Conservation (phyloP, 2,888 invertebrate genomes). For the Acrobasis consociella region DNA sequence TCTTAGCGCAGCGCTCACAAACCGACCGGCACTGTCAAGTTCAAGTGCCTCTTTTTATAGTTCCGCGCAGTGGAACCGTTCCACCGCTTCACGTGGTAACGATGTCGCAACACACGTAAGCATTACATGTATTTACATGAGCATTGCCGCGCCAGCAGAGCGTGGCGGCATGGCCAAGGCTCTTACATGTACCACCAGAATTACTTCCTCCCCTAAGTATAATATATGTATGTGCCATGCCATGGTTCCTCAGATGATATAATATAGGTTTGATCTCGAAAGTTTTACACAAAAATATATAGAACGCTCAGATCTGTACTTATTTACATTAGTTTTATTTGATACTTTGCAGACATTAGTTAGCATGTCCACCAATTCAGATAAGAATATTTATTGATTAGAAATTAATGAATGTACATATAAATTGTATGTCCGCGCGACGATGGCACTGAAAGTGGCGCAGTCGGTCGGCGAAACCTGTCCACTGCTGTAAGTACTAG, state of each 20-base stretch:
- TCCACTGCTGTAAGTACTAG: too few relatives aligned
- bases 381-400: not conserved
- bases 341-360: not conserved
- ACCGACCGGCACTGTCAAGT: not conserved
- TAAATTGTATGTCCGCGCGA: not conserved
- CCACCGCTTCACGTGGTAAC: constrained; percentile 7
- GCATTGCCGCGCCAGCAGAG: constrained; percentile 14
- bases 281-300: too few relatives aligned
- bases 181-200: not conserved
- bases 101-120: constrained; percentile 5
- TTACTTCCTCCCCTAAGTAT: not conserved
- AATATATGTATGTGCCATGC: not conserved
- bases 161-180: constrained; percentile 21
- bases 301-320: too few relatives aligned
- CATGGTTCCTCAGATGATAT: not conserved
- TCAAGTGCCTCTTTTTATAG: constrained; percentile 4
- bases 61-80: constrained; percentile 7
- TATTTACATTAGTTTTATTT: too few relatives aligned
- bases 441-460: not conserved
- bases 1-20: not conserved
- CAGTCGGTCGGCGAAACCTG: constrained; percentile 8
- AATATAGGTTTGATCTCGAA: too few relatives aligned
- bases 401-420: not conserved
- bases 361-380: not conserved
- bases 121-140: constrained; percentile 13